Conservation (phyloP, 2,888 invertebrate species). For the Lymantria dispar region DNA sequence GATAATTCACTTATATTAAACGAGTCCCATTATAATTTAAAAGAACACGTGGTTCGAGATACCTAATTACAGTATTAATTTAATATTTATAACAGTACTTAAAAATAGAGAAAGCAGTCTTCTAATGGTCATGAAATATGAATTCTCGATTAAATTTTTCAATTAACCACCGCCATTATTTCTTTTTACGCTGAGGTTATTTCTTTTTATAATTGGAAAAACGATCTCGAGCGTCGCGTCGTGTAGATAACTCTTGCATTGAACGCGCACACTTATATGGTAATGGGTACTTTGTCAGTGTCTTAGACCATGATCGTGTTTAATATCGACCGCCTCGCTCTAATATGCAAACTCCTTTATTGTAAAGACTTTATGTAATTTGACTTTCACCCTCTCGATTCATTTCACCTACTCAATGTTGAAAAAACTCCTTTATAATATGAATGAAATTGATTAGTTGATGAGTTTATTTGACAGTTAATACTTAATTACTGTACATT, state of each 20-base stretch:
- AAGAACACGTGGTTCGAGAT: slow-evolving; percentile 15
- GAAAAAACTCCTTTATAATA: too few relatives aligned
- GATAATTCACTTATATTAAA: slow-evolving; percentile 8
- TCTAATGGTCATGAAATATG: slow-evolving; percentile 36
- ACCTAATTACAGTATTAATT: slow-evolving; percentile 19
- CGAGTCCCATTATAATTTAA: slow-evolving; percentile 1
- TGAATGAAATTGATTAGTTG: too few relatives aligned
- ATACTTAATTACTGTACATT: too few relatives aligned
- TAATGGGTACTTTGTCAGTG: slow-evolving; percentile 51
- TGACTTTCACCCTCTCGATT: too few relatives aligned
- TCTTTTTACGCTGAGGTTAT: slow-evolving; percentile 47
- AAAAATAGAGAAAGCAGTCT: slow-evolving; percentile 36
- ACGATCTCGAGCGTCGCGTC: slow-evolving; percentile 33
- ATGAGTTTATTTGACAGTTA: too few relatives aligned
- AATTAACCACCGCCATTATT: slow-evolving; percentile 46
- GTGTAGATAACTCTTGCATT: slow-evolving; percentile 34
- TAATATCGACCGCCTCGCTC: slow-evolving; percentile 31
- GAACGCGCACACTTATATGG: slow-evolving; percentile 48
- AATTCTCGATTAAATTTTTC: slow-evolving; percentile 47
- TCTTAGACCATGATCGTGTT: slow-evolving; percentile 38
- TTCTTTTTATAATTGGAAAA: slow-evolving; percentile 51
- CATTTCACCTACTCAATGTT: too few relatives aligned
- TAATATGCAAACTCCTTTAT: slow-evolving; percentile 1
- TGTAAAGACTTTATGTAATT: background rate
- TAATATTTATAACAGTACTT: slow-evolving; percentile 30